Conservation (phyloP, 1,140 invertebrate genomes). For the Megalopta genalis region DNA sequence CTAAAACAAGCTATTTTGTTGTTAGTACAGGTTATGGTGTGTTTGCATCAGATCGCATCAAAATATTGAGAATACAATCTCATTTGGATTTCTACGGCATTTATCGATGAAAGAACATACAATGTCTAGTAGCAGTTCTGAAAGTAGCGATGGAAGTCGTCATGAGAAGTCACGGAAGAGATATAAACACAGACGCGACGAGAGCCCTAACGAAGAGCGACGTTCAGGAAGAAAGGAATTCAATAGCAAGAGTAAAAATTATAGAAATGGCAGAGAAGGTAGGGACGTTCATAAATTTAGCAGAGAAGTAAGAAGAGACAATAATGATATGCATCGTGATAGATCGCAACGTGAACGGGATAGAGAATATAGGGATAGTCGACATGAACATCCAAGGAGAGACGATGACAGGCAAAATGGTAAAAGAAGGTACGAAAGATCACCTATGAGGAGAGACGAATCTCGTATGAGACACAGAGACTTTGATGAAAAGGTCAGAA, state of each 20-base stretch:
- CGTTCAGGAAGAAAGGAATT: conserved; percentile 36
- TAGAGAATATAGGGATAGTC: conserved; percentile 45
- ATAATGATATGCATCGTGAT: conserved; percentile 55
- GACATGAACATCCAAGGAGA: conserved; percentile 55
- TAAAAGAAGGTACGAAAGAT: conserved; percentile 51
- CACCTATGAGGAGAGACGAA: conserved; percentile 52
- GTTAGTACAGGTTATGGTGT: conserved; percentile 20
- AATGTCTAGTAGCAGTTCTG: conserved; percentile 39
- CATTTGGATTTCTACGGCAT: neutral
- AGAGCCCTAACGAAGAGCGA: conserved; percentile 35
- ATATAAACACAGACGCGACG: conserved; percentile 38
- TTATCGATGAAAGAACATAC: neutral
- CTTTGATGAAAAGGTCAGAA: conserved; percentile 45
- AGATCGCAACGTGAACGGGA: conserved; percentile 63
- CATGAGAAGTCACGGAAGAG: conserved; percentile 28
- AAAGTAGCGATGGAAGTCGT: conserved; percentile 44
- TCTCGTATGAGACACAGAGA: conserved; percentile 54
- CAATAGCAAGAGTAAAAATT: conserved; percentile 33
- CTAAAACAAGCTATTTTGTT: neutral
- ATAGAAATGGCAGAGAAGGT: conserved; percentile 42
- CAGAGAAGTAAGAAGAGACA: conserved; percentile 48
- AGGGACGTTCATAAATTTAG: conserved; percentile 51
- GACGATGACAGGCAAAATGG: conserved; percentile 40
- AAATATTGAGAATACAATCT: neutral
- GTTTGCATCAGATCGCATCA: neutral